These are phyloP conservation scores for Oriolus oriolus DNA, from an alignment of 2,113 vertebrate species.

Conservation along the genomic window DNA sequence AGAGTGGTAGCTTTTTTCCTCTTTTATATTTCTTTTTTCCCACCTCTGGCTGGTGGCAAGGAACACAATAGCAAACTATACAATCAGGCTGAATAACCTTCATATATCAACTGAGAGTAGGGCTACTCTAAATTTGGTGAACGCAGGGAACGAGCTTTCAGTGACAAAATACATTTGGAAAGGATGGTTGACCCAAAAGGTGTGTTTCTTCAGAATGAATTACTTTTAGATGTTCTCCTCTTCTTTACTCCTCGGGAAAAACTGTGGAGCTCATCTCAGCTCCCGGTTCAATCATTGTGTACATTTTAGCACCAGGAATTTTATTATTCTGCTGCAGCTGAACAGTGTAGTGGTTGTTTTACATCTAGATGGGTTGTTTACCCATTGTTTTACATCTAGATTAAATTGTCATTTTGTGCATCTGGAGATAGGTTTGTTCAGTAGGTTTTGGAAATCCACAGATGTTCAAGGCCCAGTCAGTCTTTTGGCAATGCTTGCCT, in stretches of 20 bases:
- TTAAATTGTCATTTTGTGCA: not conserved
- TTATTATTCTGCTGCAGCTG: not conserved
- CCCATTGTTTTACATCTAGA: constrained; percentile 22
- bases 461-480: not conserved
- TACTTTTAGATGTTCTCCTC: not conserved
- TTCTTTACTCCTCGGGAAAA: not conserved
- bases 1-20: not conserved
- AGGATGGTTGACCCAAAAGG: not conserved
- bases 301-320: not conserved
- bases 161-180: not conserved
- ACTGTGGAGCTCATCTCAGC: not conserved
- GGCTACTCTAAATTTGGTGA: not conserved
- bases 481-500: not conserved
- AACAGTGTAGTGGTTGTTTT: constrained; percentile 4
- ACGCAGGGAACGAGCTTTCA: not conserved
- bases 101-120: not conserved
- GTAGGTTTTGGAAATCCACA: not conserved
- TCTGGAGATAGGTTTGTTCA: not conserved
- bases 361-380: constrained; percentile 3
- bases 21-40: not conserved
- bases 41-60: not conserved
- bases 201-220: not conserved
- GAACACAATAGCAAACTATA: not conserved
- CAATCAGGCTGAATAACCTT: not conserved
- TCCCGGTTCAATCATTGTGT: not conserved